Base-by-base conservation (phyloP, 2,113 vertebrate genomes). In the Todiramphus saurophagus region DNA sequence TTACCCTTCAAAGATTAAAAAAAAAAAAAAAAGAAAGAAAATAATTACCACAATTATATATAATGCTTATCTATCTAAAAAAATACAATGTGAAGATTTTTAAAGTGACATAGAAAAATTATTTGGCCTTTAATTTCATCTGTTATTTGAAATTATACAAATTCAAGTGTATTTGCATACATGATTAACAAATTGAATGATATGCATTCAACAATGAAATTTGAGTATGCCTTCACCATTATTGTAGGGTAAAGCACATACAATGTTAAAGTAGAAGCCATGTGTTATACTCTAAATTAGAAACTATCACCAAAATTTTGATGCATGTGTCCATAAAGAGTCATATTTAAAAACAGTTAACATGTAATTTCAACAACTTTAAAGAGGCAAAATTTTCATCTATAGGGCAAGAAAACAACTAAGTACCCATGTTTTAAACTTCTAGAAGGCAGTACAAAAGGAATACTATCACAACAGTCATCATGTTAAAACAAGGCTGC, bases 1-100 rank as follows among this genome's bases (percentile, higher is more conserved):
- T 98, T 98, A 51, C 97, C 98, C 99, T 99, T 88, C 75, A 82
- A 89, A 94, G 79, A 72, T 13, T 41, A 41, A 55, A 83, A 93
- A 66, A 20, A 46, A 9, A 50, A 0, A 84, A 37, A 37, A 37
- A 37, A 37, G n/a, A n/a, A n/a, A n/a, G 13, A 59, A 63, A 68
- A 46, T 4, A 75, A 58, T 83, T 23, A 72, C 95, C 18, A 19
- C 33, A 80, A 77, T 67, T 79, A 37, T 7, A 82, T 14, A 9
- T 5, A 70, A 77, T 23, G 25, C 14, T 62, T 8, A 62, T 20
- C 23, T 50, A 27, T 1, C n/a, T 28, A 43, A 67, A 78, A 80
- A 80, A 92, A 44, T 3, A 17, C 50, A 66, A 13, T 2, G 17
- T 83, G 8, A 66, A 15, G 14, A 10, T n/a, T 66, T 88, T 81